Evolutionary conservation across 23 tunicate genomes (phyloP).

Genomic region (Corella eumyota): DNA sequence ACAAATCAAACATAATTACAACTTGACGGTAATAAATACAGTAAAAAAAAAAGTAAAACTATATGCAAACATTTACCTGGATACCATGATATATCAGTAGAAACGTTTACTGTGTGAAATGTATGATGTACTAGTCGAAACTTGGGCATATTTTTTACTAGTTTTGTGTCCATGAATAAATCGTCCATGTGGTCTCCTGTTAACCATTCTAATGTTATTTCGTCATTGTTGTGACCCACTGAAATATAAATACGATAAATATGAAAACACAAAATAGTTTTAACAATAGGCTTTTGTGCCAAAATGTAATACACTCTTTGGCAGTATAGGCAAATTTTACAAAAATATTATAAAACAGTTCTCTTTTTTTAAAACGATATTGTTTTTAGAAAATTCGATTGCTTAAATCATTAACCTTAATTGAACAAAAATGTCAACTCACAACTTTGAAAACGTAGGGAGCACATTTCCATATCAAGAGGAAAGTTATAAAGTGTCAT

Average conservation of each 20-base stretch:
- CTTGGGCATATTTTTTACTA: constrained; percentile 87
- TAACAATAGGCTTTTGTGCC: background rate
- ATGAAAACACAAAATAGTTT: background rate
- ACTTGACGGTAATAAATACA: too few relatives aligned
- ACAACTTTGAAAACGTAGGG: constrained; percentile 81
- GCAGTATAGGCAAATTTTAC: background rate
- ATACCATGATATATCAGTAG: too few relatives aligned
- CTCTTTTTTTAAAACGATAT: background rate
- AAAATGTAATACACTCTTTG: background rate
- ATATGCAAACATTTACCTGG: too few relatives aligned
- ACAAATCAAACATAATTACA: too few relatives aligned
- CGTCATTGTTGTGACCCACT: constrained; percentile 74
- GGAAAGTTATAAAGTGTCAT: constrained; percentile 93
- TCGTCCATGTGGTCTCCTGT: constrained; percentile 42
- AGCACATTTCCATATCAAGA: constrained; percentile 82
- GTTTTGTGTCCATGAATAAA: constrained; percentile 78
- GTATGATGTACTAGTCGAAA: constrained; percentile 60
- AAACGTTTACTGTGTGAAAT: constrained; percentile 28
- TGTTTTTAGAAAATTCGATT: too few relatives aligned
- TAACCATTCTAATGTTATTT: constrained; percentile 53
- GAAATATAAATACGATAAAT: background rate
- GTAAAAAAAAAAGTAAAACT: too few relatives aligned
- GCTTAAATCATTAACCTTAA: too few relatives aligned
- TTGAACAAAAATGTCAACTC: too few relatives aligned
- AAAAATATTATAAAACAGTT: background rate